Evolutionary conservation across 1,140 invertebrate species (phyloP), one percentile per base, ranked within the genome.

Genomic region (Leguminivora glycinivorella): DNA sequence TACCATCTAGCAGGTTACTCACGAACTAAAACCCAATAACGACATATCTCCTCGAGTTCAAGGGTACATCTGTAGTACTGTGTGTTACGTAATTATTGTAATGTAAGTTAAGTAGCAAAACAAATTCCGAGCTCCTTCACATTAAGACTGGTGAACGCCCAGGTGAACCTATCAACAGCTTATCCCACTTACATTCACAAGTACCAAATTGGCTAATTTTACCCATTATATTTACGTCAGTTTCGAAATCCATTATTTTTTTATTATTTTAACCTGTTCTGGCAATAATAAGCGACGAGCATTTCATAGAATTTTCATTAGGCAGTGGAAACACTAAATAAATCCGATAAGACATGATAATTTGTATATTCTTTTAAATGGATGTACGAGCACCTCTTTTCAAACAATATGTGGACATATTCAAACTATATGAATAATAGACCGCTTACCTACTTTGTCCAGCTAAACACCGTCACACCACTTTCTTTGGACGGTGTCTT

Each of bases 1-100:
- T 25, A 38, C 25, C 38, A 72, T 58, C 68, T 63, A 70, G 73
- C 1, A 31, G 12, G 7, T 12, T 26, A 4, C 25, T 29, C 7
- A 52, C n/a, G 10, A 52, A 19, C 19, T 6, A 2, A 52, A 52
- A 52, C 5, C 0, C 19, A 52, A 52, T 22, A 52, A 47, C 4
- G 14, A 17, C n/a, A n/a, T n/a, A n/a, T 52, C 19, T 6, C n/a
- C 6, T 17, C 17, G 40, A 17, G 4, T 17, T 43, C 4, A n/a
- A 43, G 40, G 40, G 10, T n/a, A n/a, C n/a, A n/a, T n/a, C n/a
- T n/a, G n/a, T n/a, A n/a, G n/a, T n/a, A n/a, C n/a, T n/a, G n/a
- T n/a, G n/a, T n/a, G n/a, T n/a, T n/a, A n/a, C n/a, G 9, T 34
- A 10, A 34, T 34, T 34, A 7, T 34, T 34, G 31, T 34, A 10